Evolutionary conservation across 1,140 invertebrate species (phyloP).

Genomic region (Megalonaias nervosa): DNA sequence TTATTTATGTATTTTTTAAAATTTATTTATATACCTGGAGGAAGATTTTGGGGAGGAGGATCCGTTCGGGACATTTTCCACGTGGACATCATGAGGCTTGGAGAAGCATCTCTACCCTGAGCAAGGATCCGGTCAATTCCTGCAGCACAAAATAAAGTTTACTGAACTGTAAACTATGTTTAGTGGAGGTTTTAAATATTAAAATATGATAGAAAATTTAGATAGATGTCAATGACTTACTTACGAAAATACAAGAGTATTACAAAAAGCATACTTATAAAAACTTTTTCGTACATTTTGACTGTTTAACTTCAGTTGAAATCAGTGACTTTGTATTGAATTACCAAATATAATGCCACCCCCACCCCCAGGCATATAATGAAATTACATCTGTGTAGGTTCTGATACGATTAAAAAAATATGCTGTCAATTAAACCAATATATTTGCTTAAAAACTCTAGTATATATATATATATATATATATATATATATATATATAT

Average conservation of each 20-base stretch:
- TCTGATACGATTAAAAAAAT: neutral
- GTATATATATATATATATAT: neutral
- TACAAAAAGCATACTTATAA: no score
- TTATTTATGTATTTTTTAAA: neutral
- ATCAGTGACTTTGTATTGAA: no score
- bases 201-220: neutral
- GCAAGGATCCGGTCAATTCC: slow-evolving; percentile 62
- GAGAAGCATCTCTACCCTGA: slow-evolving; percentile 14
- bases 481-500: neutral
- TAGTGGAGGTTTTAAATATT: neutral
- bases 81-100: slow-evolving; percentile 25
- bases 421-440: neutral
- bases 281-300: no score
- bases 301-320: no score
- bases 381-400: no score
- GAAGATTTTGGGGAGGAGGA: slow-evolving; percentile 51
- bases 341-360: neutral
- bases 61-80: slow-evolving; percentile 47
- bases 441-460: neutral
- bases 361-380: neutral
- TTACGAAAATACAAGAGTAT: no score
- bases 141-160: slow-evolving; percentile 22
- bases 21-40: slow-evolving; percentile 46
- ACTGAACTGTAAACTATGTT: neutral
- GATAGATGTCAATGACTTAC: neutral